Evolutionary conservation across 1,140 invertebrate species (phyloP).

Genomic region (Lepidurus arcticus): DNA sequence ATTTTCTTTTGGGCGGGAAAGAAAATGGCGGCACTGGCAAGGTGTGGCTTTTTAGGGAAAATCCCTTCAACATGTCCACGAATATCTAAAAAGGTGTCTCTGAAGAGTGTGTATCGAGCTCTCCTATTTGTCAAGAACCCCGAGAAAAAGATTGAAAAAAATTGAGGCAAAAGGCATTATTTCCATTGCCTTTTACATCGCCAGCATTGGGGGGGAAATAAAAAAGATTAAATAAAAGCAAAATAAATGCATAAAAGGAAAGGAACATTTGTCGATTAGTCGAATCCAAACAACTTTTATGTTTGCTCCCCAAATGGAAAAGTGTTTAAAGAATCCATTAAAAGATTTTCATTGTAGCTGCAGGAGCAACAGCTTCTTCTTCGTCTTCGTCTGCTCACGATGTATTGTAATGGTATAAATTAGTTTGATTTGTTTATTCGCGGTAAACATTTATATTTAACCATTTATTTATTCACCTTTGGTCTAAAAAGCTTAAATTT

Average conservation of each 20-base stretch:
- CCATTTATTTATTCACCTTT: no score
- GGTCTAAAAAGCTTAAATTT: no score
- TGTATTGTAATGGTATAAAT: no score
- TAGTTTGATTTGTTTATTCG: no score
- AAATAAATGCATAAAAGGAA: background rate
- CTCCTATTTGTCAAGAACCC: background rate
- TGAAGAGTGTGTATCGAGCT: background rate
- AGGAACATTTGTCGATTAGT: slow-evolving; percentile 11
- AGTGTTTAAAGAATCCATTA: slow-evolving; percentile 15
- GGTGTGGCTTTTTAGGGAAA: slow-evolving; percentile 5
- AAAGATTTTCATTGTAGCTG: background rate
- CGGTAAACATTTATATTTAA: no score
- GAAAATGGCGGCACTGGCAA: background rate
- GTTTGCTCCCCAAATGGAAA: background rate
- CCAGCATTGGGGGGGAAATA: background rate
- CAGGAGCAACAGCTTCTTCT: no score
- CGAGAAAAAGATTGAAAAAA: background rate
- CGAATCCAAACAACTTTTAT: background rate
- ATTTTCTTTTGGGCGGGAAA: background rate
- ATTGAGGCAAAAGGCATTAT: no score
- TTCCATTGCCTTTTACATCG: background rate
- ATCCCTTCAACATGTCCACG: slow-evolving; percentile 9
- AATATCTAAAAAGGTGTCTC: background rate
- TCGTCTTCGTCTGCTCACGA: no score
- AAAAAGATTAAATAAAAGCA: background rate